Percentiles rank a stretch among this genome's conserved stretches.
phyloP scores from a whole-genome alignment of 2,113 vertebrate species.

The human (Homo sapiens) region GRCh38 chr5:54576501-54577000 shows the following conservation, averaged over 20 bases:
- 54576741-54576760: background rate
- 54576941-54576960: no score
- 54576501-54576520: background rate
- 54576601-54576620: background rate
- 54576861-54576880: no score
- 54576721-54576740: background rate
- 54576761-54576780: background rate
- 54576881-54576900: no score
- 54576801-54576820: no score
- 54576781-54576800: no score
- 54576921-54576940: no score
- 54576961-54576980: no score
- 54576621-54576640: background rate
- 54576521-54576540: background rate
- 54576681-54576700: background rate
- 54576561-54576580: background rate
- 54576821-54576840: no score
- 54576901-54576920: no score
- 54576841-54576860: no score
- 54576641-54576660: background rate
- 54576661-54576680: background rate
- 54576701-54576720: background rate
- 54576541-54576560: background rate
- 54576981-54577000: no score
- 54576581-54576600: background rate